These are phyloP conservation scores for Drosophila setosimentum DNA, from an alignment of 2,888 invertebrate species.

Conservation along the genomic window DNA sequence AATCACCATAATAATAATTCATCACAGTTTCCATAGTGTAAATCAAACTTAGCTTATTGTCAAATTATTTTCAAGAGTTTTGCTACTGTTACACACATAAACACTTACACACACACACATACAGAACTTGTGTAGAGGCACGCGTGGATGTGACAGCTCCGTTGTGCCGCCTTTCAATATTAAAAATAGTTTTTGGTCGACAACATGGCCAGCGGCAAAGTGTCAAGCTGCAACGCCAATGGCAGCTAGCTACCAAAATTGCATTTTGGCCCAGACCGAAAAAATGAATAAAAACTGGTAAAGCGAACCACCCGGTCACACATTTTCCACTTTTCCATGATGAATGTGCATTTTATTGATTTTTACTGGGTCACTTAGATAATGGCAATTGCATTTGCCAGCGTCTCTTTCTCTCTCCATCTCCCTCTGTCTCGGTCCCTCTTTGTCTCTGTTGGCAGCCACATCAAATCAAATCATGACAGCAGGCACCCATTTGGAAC, in stretches of 20 bases:
- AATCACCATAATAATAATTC: background rate
- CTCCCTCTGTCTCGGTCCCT: background rate
- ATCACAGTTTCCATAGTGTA: background rate
- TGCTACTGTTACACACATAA: slow-evolving; percentile 12
- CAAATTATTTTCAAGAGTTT: background rate
- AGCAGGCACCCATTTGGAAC: slow-evolving; percentile 22
- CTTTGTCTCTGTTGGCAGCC: slow-evolving; percentile 7
- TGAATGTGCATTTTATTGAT: slow-evolving; percentile 67
- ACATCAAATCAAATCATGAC: slow-evolving; percentile 47
- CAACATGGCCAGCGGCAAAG: slow-evolving; percentile 59
- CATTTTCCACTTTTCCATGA: slow-evolving; percentile 44
- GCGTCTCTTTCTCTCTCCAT: background rate
- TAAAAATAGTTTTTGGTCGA: slow-evolving; percentile 72
- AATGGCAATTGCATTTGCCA: slow-evolving; percentile 54
- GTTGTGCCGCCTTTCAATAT: slow-evolving; percentile 59
- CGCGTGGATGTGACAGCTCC: slow-evolving; percentile 36
- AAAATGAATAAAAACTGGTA: slow-evolving; percentile 2
- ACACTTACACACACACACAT: slow-evolving; percentile 1
- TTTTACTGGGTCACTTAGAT: slow-evolving; percentile 57
- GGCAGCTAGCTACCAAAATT: slow-evolving; percentile 48
- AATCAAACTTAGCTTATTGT: background rate
- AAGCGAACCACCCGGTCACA: slow-evolving; percentile 9
- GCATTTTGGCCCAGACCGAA: slow-evolving; percentile 19
- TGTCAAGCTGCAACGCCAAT: slow-evolving; percentile 50
- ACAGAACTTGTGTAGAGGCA: background rate